phyloP scores from a whole-genome alignment of 2,797 vertebrate genomes.

The Crenuchus spilurus region DNA sequence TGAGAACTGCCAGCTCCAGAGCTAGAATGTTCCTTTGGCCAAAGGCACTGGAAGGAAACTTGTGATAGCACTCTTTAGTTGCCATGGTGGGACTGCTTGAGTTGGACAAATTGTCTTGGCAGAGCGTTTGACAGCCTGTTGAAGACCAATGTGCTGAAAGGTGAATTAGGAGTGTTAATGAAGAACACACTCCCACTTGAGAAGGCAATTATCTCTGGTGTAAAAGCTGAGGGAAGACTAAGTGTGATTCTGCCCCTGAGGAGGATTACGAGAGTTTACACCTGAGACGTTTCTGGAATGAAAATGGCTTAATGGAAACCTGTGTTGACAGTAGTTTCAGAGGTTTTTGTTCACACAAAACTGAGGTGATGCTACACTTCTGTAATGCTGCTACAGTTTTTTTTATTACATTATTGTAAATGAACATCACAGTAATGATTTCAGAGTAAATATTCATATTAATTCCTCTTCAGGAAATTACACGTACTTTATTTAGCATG shows the following conservation, averaged over 20 bases:
- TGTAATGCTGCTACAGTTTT: background rate
- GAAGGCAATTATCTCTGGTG: slow-evolving; percentile 72
- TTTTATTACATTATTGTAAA: background rate
- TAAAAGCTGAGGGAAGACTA: slow-evolving; percentile 66
- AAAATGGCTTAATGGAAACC: slow-evolving; percentile 54
- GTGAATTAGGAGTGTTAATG: slow-evolving; percentile 79
- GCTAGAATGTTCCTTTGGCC: slow-evolving; percentile 14
- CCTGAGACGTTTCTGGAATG: slow-evolving; percentile 60
- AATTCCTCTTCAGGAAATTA: too few species aligned
- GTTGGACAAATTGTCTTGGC: slow-evolving; percentile 58
- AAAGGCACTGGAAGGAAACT: slow-evolving; percentile 30
- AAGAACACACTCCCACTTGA: slow-evolving; percentile 73
- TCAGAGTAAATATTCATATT: too few species aligned
- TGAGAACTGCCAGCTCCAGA: background rate
- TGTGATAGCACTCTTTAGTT: slow-evolving; percentile 37
- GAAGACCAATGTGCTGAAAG: slow-evolving; percentile 72
- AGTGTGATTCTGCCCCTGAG: slow-evolving; percentile 69
- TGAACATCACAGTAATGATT: background rate
- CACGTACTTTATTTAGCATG: too few species aligned
- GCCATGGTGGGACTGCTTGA: slow-evolving; percentile 55
- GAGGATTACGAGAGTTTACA: slow-evolving; percentile 66
- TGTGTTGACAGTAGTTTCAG: slow-evolving; percentile 55
- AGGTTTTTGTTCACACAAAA: background rate
- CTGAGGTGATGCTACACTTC: background rate
- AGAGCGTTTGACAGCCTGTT: slow-evolving; percentile 71